These are phyloP conservation scores for Gadus macrocephalus DNA, from an alignment of 2,113 vertebrate genomes.

Conservation along the genomic window DNA sequence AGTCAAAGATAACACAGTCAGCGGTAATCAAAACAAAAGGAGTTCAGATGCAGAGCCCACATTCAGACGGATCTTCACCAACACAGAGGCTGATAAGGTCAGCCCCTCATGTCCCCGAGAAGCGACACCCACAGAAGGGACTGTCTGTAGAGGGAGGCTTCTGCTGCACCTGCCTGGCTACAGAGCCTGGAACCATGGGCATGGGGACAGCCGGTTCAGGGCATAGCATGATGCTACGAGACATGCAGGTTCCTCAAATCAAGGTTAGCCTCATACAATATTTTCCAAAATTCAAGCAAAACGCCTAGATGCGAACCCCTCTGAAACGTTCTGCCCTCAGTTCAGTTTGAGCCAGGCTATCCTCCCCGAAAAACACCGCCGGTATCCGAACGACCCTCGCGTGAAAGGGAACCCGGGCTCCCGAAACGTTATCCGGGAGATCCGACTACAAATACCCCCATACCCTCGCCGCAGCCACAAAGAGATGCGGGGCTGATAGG, in stretches of 20 bases:
- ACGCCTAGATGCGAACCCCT: too few relatives aligned
- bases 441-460: constrained; percentile 74
- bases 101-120: constrained; percentile 54
- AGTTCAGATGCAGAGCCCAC: constrained; percentile 51
- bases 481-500: constrained; percentile 60
- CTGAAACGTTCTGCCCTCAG: too few relatives aligned
- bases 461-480: constrained; percentile 65
- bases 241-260: too few relatives aligned
- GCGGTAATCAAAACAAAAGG: constrained; percentile 70
- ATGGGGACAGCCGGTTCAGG: constrained; percentile 1
- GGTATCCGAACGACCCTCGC: constrained; percentile 48
- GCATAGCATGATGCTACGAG: neutral
- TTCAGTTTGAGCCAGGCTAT: neutral
- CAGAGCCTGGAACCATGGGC: constrained; percentile 20
- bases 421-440: constrained; percentile 63
- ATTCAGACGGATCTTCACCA: constrained; percentile 60
- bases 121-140: constrained; percentile 33
- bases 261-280: too few relatives aligned
- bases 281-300: too few relatives aligned
- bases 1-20: constrained; percentile 59
- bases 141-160: neutral
- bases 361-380: constrained; percentile 29
- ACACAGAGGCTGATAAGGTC: constrained; percentile 61
- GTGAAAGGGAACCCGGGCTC: constrained; percentile 60
- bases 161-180: neutral